These are phyloP conservation scores for Anaspis maculata DNA, from an alignment of 2,888 invertebrate species.

Conservation along the genomic window DNA sequence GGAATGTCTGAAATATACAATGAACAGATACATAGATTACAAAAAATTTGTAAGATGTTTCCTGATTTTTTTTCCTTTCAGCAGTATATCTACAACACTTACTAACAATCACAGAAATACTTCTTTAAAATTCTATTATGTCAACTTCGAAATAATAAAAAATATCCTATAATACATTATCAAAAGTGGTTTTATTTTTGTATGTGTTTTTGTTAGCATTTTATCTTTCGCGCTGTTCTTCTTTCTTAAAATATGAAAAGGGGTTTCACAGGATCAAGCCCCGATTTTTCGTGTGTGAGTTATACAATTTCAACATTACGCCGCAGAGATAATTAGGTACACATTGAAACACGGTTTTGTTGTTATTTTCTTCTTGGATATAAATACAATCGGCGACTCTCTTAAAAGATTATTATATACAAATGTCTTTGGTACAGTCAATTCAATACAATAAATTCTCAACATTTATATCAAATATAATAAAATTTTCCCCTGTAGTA, in stretches of 20 bases:
- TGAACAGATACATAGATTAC: slow-evolving; percentile 35
- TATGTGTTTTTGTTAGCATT: no score
- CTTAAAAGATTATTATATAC: slow-evolving; percentile 24
- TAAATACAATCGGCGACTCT: slow-evolving; percentile 24
- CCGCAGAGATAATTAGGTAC: no score
- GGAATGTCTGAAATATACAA: slow-evolving; percentile 39
- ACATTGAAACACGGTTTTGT: no score
- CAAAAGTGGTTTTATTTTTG: no score
- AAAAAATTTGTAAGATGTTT: slow-evolving; percentile 24
- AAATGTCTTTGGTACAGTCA: slow-evolving; percentile 39
- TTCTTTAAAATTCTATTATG: slow-evolving; percentile 24
- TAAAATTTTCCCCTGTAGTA: slow-evolving; percentile 35
- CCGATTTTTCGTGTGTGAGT: no score
- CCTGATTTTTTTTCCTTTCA: slow-evolving; percentile 15
- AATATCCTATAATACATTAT: no score
- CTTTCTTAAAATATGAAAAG: no score
- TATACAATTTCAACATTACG: no score
- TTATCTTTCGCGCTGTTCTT: no score
- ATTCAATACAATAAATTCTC: slow-evolving; percentile 32
- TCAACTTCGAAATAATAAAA: slow-evolving; percentile 14
- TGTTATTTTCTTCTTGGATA: slow-evolving; percentile 7
- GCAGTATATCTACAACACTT: slow-evolving; percentile 31
- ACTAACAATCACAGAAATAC: slow-evolving; percentile 40
- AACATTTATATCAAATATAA: slow-evolving; percentile 39
- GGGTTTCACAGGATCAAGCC: no score